phyloP scores from a whole-genome alignment of 2,888 invertebrate genomes.

The Dendrolimus houi region DNA sequence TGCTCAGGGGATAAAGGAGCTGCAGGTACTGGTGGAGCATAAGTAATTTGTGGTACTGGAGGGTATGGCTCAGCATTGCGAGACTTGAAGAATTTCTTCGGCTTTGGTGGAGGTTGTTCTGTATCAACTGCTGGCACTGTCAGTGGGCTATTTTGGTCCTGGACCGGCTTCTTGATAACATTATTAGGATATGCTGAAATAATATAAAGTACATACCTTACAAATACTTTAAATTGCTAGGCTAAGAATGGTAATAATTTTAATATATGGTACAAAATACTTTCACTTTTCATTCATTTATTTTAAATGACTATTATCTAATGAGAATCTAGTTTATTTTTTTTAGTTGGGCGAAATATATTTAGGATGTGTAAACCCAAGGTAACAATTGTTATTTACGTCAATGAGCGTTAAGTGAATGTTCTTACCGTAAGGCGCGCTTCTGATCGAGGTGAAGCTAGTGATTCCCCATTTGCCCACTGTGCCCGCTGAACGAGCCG shows the following conservation, averaged over 20 bases:
- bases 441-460: slow-evolving; percentile 93
- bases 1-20: slow-evolving; percentile 66
- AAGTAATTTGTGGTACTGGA: slow-evolving; percentile 67
- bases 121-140: slow-evolving; percentile 71
- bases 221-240: no score
- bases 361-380: slow-evolving; percentile 6
- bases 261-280: no score
- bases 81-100: slow-evolving; percentile 94
- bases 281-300: no score
- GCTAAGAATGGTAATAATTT: no score
- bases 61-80: slow-evolving; percentile 82
- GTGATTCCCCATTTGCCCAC: slow-evolving; percentile 97
- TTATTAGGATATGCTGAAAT: slow-evolving; percentile 63
- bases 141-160: slow-evolving; percentile 73
- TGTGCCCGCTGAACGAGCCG: slow-evolving; percentile 92
- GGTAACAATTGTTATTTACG: slow-evolving; percentile 1
- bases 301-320: slow-evolving; percentile 10
- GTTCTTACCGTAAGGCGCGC: slow-evolving; percentile 81
- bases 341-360: neutral
- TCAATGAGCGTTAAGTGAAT: slow-evolving; percentile 15
- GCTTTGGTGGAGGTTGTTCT: slow-evolving; percentile 79
- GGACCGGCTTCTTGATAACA: slow-evolving; percentile 61
- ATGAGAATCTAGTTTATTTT: slow-evolving; percentile 15
- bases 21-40: slow-evolving; percentile 64
- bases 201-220: slow-evolving; percentile 4